Evolutionary conservation across 1,140 invertebrate genomes (phyloP), one percentile per base, ranked within the genome.

Genomic region (Scylla paramamosain): DNA sequence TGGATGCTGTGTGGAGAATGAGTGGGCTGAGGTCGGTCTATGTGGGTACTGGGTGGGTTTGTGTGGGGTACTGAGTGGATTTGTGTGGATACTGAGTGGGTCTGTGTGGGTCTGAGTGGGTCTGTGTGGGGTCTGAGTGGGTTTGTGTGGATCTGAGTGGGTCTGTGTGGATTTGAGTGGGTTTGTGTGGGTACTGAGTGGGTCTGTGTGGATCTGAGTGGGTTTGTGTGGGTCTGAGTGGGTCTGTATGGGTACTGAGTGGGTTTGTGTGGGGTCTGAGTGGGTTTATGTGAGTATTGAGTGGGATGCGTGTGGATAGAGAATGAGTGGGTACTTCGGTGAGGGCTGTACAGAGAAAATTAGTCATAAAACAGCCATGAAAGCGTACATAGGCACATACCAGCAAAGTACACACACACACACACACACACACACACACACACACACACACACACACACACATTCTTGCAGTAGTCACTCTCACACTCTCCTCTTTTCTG

Each of bases 381-480:
- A 59, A 12, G 1, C 2, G 16, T 0, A 59, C 10, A 59, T 20
- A 59, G 12, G 20, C 1, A n/a, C 67, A n/a, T 20, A 67, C 59
- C 7, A 6, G 20, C n/a, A 12, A 77, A 12, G n/a, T 20, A 77
- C 67, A 77, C 67, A 77, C 67, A 77, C 67, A 59, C 52, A 59
- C 52, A 59, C 52, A 59, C 52, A 59, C 52, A 77, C n/a, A 77
- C 67, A n/a, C 67, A 77, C 67, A 77, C 67, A n/a, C 67, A 77
- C 67, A n/a, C 67, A 77, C 67, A 77, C 67, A 77, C 67, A 77
- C 67, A n/a, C 67, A 77, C 67, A 77, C 67, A 77, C 67, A 77
- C 67, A 77, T 20, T 16, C 67, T 16, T 20, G n/a, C 67, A 77
- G 39, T 39, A 39, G 39, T 39, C 39, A 39, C 39, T 39, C 67